A percentile compares a stretch with the other conserved stretches of the same genome.
phyloP scores from a whole-genome alignment of 2,888 invertebrate species.

The Macroteleia sp. region DNA sequence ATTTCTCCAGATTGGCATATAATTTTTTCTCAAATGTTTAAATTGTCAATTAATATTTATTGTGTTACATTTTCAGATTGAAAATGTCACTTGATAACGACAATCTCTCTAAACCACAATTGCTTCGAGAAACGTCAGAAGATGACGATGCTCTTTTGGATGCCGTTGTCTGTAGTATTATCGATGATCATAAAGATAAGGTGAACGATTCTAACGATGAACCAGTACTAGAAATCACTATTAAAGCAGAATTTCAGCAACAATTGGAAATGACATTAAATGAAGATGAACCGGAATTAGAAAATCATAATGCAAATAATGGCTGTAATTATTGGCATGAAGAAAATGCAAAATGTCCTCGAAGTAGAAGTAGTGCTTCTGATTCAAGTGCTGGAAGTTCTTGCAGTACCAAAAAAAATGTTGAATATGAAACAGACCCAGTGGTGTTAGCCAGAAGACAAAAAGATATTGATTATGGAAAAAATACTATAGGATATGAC shows the following conservation, averaged over 20 bases:
- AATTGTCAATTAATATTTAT: too few species aligned
- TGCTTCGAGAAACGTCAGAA: slow-evolving; percentile 45
- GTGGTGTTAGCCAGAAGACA: slow-evolving; percentile 90
- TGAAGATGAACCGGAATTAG: slow-evolving; percentile 42
- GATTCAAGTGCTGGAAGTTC: slow-evolving; percentile 78
- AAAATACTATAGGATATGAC: slow-evolving; percentile 94
- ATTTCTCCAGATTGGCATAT: too few species aligned
- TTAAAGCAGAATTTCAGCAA: slow-evolving; percentile 39
- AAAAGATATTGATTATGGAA: slow-evolving; percentile 97
- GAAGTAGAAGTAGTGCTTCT: slow-evolving; percentile 77
- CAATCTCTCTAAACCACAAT: slow-evolving; percentile 24
- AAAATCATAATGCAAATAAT: slow-evolving; percentile 24
- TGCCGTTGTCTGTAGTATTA: slow-evolving; percentile 57
- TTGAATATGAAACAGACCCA: slow-evolving; percentile 89
- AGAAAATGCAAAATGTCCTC: slow-evolving; percentile 69
- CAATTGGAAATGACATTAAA: slow-evolving; percentile 32
- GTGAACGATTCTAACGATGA: slow-evolving; percentile 12
- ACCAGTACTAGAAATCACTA: slow-evolving; percentile 27
- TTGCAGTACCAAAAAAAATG: slow-evolving; percentile 66
- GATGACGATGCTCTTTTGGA: slow-evolving; percentile 61
- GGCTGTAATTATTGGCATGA: slow-evolving; percentile 47
- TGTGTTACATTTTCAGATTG: slow-evolving; percentile 6
- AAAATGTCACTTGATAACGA: slow-evolving; percentile 41
- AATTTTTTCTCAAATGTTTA: too few species aligned
- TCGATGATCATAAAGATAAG: slow-evolving; percentile 39